Percentiles rank a stretch among this genome's conserved stretches.
phyloP scores from a whole-genome alignment of 2,888 invertebrate species.

The Synanthedon vespiformis region DNA sequence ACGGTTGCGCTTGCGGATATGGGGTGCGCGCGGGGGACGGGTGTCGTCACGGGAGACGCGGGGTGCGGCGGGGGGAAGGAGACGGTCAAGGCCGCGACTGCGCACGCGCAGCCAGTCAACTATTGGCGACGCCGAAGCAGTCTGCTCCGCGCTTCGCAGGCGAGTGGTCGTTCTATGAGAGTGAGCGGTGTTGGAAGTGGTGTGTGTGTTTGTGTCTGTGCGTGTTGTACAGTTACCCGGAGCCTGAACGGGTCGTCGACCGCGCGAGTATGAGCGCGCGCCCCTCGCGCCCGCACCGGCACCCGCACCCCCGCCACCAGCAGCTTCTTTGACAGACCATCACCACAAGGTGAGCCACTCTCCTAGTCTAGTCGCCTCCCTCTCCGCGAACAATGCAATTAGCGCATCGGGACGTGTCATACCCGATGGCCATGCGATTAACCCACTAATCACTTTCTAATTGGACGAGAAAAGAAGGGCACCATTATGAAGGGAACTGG shows the following conservation, averaged over 20 bases:
- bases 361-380: not conserved
- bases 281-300: slow-evolving; percentile 22
- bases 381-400: not conserved
- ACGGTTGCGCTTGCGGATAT: not conserved
- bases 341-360: slow-evolving; percentile 34
- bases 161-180: slow-evolving; percentile 40
- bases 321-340: slow-evolving; percentile 15
- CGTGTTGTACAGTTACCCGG: slow-evolving; percentile 38
- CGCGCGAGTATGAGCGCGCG: slow-evolving; percentile 55
- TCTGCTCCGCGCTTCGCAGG: not conserved
- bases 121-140: not conserved
- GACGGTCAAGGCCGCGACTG: slow-evolving; percentile 3
- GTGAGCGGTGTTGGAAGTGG: slow-evolving; percentile 26
- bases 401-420: not conserved
- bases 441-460: not conserved
- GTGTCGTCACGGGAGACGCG: not conserved
- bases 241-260: slow-evolving; percentile 46
- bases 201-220: slow-evolving; percentile 8
- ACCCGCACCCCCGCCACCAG: slow-evolving; percentile 17
- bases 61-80: not conserved
- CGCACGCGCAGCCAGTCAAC: slow-evolving; percentile 4
- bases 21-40: not conserved
- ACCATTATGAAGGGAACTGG: not conserved
- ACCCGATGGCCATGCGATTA: not conserved
- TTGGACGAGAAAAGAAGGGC: not conserved